Evolutionary conservation across 2,797 vertebrate species (phyloP).

Genomic region (Vultur gryphus): DNA sequence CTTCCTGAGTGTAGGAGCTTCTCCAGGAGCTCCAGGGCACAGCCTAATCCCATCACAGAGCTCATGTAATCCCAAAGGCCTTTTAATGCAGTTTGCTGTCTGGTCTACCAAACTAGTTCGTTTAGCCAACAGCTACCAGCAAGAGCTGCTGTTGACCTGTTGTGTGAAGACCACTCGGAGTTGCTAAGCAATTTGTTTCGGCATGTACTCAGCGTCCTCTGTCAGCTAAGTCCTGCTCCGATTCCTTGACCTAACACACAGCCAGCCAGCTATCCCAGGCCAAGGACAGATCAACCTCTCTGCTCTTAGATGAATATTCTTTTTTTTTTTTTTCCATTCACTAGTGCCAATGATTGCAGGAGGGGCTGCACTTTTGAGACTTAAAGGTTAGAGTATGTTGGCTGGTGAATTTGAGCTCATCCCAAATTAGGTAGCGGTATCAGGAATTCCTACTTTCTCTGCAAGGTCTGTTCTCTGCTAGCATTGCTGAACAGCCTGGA

Average conservation of each 20-base stretch:
- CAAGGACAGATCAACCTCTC: neutral
- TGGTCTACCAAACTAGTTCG: neutral
- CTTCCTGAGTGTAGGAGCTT: neutral
- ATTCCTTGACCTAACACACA: neutral
- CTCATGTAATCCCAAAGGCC: neutral
- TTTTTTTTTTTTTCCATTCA: neutral
- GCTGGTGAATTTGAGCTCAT: neutral
- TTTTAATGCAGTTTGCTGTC: neutral
- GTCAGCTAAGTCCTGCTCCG: neutral
- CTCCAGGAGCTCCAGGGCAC: neutral
- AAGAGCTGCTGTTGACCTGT: neutral
- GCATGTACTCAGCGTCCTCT: neutral
- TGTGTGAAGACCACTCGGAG: accelerated
- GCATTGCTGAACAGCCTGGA: neutral
- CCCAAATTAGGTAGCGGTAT: neutral
- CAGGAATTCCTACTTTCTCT: neutral
- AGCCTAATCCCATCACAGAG: neutral
- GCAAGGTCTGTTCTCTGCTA: neutral
- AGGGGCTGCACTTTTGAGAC: neutral
- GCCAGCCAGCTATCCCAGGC: neutral
- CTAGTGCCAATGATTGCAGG: neutral
- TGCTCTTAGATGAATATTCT: neutral
- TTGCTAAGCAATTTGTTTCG: neutral
- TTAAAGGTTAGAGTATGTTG: neutral
- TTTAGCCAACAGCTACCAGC: neutral